phyloP scores from a whole-genome alignment of 2,888 invertebrate species.

The Drosophila yooni region DNA sequence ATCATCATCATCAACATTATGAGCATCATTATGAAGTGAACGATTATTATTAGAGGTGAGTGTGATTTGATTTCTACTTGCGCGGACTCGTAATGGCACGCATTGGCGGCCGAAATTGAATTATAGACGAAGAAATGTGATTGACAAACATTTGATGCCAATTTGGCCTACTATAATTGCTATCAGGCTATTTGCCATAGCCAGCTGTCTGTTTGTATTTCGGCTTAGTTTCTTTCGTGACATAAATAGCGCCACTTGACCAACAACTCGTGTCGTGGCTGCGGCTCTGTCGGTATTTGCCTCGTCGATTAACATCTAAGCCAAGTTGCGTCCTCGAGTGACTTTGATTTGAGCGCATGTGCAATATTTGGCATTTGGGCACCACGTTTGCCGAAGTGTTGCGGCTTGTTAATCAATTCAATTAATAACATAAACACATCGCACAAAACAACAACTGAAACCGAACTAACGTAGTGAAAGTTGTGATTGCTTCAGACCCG shows the following conservation, averaged over 20 bases:
- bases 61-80: conserved; percentile 70
- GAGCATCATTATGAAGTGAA: conserved; percentile 31
- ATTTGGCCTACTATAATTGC: conserved; percentile 49
- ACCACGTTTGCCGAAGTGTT: conserved; percentile 5
- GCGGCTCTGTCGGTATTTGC: conserved; percentile 21
- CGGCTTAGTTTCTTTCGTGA: conserved; percentile 36
- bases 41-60: conserved; percentile 37
- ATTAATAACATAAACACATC: conserved; percentile 66
- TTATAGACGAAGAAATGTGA: conserved; percentile 21
- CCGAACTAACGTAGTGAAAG: conserved; percentile 56
- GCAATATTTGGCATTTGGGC: conserved; percentile 44
- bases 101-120: conserved; percentile 25
- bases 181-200: conserved; percentile 34
- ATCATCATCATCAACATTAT: conserved; percentile 25
- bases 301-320: conserved; percentile 45
- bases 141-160: conserved; percentile 59
- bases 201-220: conserved; percentile 5
- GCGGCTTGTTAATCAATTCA: conserved; percentile 64
- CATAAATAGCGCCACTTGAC: conserved; percentile 56
- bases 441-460: background rate
- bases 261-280: conserved; percentile 32
- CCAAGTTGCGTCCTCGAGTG: conserved; percentile 46
- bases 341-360: conserved; percentile 40
- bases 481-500: conserved; percentile 16
- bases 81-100: conserved; percentile 36